Conservation (phyloP, 1,140 invertebrate species). For the Geopemphigus sp. region DNA sequence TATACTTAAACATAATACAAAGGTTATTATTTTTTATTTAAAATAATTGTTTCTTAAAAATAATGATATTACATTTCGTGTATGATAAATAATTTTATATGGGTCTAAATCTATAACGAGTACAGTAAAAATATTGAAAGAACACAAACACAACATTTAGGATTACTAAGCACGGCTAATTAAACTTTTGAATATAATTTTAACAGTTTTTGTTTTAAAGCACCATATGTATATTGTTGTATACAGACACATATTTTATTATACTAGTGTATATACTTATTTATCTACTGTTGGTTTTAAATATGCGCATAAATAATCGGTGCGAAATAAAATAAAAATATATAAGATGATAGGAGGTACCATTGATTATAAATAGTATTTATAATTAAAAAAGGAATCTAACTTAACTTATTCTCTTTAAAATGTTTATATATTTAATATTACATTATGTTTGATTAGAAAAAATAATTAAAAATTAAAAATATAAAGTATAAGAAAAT, state of each 20-base stretch:
- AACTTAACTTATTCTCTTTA: neutral
- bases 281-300: neutral
- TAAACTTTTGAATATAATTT: neutral
- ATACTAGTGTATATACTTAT: neutral
- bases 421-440: neutral
- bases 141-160: neutral
- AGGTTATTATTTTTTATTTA: neutral
- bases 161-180: neutral
- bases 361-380: neutral
- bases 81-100: neutral
- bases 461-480: neutral
- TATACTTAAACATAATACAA: neutral
- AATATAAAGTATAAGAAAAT: neutral
- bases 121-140: neutral
- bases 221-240: neutral
- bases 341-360: neutral
- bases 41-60: constrained; percentile 9
- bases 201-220: neutral
- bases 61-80: constrained; percentile 15
- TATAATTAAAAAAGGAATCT: neutral
- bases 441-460: neutral
- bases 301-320: neutral
- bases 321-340: neutral
- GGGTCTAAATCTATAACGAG: neutral
- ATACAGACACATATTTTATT: neutral